Conservation (phyloP, 2,888 invertebrate genomes). For the Phorcus lineatus region DNA sequence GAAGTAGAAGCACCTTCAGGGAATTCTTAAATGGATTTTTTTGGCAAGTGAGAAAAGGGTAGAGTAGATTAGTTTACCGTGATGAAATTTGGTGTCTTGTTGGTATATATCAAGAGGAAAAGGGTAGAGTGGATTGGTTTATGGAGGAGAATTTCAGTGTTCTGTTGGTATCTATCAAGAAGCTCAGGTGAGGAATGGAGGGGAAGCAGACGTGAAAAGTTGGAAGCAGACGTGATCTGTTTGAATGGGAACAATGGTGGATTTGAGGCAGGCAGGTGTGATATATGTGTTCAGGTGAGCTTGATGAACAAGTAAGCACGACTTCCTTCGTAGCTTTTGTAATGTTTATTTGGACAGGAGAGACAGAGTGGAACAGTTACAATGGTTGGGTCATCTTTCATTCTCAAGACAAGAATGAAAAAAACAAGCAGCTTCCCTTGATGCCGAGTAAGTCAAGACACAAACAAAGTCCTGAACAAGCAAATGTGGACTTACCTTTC, state of each 20-base stretch:
- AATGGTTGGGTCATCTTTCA: too few relatives aligned
- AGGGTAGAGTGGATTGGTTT: neutral
- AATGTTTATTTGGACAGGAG: too few relatives aligned
- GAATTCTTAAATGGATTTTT: slow-evolving; percentile 2
- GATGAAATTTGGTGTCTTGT: neutral
- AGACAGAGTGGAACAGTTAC: too few relatives aligned
- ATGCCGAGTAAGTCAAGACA: too few relatives aligned
- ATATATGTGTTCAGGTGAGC: too few relatives aligned
- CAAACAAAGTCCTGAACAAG: too few relatives aligned
- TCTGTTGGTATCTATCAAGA: neutral
- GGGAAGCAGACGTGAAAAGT: neutral
- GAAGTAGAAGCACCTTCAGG: neutral
- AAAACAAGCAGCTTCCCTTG: too few relatives aligned
- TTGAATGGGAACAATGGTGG: neutral
- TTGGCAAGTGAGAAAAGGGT: neutral
- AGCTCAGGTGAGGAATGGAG: neutral
- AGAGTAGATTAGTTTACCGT: neutral
- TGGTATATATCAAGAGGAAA: neutral
- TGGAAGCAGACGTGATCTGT: neutral
- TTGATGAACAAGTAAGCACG: too few relatives aligned
- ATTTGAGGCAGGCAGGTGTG: too few relatives aligned
- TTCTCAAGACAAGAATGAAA: too few relatives aligned
- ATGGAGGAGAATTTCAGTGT: neutral
- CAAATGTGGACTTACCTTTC: too few relatives aligned
- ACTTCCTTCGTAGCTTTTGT: too few relatives aligned